Base-by-base conservation (phyloP, 53 echinoderm and acorn worm species). In the Zoroaster sp. region DNA sequence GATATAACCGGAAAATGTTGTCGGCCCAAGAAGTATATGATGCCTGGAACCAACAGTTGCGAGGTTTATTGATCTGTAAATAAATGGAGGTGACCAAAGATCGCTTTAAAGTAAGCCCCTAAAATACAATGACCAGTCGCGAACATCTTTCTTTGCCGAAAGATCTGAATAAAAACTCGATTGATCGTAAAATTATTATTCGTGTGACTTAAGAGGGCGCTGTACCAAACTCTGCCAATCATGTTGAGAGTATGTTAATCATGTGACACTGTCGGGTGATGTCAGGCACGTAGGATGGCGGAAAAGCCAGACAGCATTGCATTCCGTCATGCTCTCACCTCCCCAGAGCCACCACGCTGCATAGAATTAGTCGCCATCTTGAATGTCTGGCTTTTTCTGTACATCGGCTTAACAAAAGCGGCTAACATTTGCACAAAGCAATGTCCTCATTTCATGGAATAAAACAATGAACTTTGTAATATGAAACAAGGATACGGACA, bases 361-460 rank as follows among this genome's bases (percentile, higher is more conserved):
- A 85, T 85, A 85, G 70, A 85, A 85, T 85, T 85, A 71, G 47
- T 47, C 70, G 85, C 85, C 85, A 70, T 85, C 45, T 85, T 69
- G 69, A 85, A 71, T 67, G 85, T 85, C 85, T 85, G 85, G 85
- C 71, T 85, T 71, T 85, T 81, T 68, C 46, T 9, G 63, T 28
- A n/a, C n/a, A n/a, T n/a, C n/a, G n/a, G n/a, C n/a, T n/a, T n/a
- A n/a, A 54, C 20, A 23, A 15, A 59, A 59, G 28, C 11, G 10
- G 10, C 63, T 28, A 25, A 59, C 63, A 59, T 54, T 21, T 1
- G 21, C 5, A 54, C 1, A 54, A 54, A n/a, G n/a, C 54, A 54
- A 20, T 54, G 54, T 21, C 54, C 18, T 59, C 28, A 9, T 21
- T 25, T 11, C 23, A 59, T 59, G 63, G 8, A 28, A 59, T 59